phyloP scores from a whole-genome alignment of 2,888 invertebrate species.

The Bombyx huttoni region DNA sequence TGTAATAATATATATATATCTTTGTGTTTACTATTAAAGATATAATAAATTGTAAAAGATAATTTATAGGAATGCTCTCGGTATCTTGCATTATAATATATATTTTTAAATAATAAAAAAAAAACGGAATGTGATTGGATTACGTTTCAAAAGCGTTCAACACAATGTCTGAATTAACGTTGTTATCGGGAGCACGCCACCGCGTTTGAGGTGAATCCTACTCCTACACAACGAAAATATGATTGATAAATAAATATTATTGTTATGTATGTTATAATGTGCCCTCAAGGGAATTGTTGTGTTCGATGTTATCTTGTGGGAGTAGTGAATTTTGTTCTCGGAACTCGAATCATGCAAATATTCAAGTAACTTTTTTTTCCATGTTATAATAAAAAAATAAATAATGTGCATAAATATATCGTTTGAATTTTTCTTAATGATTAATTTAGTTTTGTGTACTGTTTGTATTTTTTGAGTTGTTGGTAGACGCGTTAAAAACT shows the following conservation, averaged over 20 bases:
- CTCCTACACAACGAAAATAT: slow-evolving; percentile 29
- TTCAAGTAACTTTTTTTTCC: slow-evolving; percentile 61
- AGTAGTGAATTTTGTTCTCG: slow-evolving; percentile 37
- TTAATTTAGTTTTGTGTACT: not conserved
- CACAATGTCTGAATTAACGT: not conserved
- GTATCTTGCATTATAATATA: slow-evolving; percentile 11
- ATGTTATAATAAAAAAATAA: slow-evolving; percentile 66
- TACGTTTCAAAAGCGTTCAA: not conserved
- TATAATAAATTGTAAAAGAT: not conserved
- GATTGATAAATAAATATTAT: slow-evolving; percentile 28
- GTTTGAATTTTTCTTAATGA: not conserved
- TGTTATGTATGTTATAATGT: slow-evolving; percentile 41
- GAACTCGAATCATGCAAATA: slow-evolving; percentile 59
- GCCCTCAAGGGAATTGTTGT: slow-evolving; percentile 43
- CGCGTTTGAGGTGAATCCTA: slow-evolving; percentile 18
- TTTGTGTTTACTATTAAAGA: slow-evolving; percentile 19
- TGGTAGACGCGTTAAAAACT: too few relatives aligned
- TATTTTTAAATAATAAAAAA: not conserved
- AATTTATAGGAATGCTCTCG: slow-evolving; percentile 8
- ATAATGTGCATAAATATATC: slow-evolving; percentile 58
- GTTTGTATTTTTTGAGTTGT: too few relatives aligned
- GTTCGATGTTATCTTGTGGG: slow-evolving; percentile 31
- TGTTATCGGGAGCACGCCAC: not conserved
- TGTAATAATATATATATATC: slow-evolving; percentile 54
- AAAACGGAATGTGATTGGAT: not conserved